A percentile compares a stretch with the other conserved stretches of the same genome.
Conservation (phyloP, 2,797 vertebrate genomes). For the Gallinago solitaria region DNA sequence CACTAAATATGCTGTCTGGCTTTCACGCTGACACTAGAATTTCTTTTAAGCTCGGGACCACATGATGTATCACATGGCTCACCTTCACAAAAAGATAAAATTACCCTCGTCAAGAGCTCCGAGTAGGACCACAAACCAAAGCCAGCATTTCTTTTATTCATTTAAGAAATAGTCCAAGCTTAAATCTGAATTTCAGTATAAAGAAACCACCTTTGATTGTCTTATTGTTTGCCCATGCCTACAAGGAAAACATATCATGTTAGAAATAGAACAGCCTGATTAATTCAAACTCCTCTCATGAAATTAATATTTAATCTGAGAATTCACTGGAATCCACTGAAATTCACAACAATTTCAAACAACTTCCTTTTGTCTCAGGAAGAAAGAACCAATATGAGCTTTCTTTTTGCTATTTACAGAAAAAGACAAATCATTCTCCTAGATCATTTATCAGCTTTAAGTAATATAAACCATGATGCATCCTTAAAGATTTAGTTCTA, state of each 20-base stretch:
- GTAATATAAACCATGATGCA: neutral
- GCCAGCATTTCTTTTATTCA: neutral
- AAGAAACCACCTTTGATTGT: neutral
- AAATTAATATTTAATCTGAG: slow-evolving; percentile 5
- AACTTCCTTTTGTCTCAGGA: neutral
- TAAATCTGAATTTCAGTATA: neutral
- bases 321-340: neutral
- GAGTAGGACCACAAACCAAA: neutral
- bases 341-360: neutral
- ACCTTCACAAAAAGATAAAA: neutral
- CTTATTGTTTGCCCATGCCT: neutral
- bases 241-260: neutral
- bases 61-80: neutral
- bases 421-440: neutral
- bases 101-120: neutral
- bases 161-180: neutral
- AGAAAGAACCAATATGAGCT: neutral
- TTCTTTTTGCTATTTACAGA: neutral
- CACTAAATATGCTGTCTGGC: neutral
- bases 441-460: neutral
- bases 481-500: neutral
- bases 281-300: neutral
- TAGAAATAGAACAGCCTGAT: neutral
- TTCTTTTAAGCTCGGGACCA: neutral
- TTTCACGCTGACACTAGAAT: neutral